phyloP scores from a whole-genome alignment of 2,113 vertebrate genomes.

The Alaudala cheleensis region DNA sequence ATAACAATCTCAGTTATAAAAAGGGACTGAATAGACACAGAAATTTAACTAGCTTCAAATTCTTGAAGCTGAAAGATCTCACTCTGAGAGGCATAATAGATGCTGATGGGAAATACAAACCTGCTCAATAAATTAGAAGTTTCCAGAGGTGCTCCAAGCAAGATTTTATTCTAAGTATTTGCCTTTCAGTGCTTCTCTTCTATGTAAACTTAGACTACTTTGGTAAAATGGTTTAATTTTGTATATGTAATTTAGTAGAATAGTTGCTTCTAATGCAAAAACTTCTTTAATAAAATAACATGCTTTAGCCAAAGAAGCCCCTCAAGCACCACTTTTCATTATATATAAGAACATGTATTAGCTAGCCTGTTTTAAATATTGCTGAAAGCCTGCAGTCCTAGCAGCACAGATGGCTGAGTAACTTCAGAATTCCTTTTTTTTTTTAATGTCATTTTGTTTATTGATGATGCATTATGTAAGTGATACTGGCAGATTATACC shows the following conservation, averaged over 20 bases:
- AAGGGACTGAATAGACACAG: not conserved
- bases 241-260: not conserved
- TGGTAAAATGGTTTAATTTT: not conserved
- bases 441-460: constrained; percentile 53
- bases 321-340: not conserved
- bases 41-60: not conserved
- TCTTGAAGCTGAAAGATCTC: not conserved
- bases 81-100: not conserved
- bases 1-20: not conserved
- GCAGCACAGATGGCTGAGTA: constrained; percentile 37
- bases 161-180: not conserved
- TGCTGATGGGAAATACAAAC: not conserved
- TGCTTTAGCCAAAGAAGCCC: not conserved
- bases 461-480: constrained; percentile 32
- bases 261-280: not conserved
- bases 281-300: not conserved
- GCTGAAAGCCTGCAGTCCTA: constrained; percentile 8
- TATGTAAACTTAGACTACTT: not conserved
- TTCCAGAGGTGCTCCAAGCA: not conserved
- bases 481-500: not conserved
- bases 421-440: constrained; percentile 11
- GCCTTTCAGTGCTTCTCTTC: not conserved
- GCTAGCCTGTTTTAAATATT: constrained; percentile 23
- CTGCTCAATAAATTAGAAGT: not conserved
- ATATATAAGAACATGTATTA: not conserved